Evolutionary conservation across 1,140 invertebrate genomes (phyloP).

Genomic region (Neodiprion virginianus): DNA sequence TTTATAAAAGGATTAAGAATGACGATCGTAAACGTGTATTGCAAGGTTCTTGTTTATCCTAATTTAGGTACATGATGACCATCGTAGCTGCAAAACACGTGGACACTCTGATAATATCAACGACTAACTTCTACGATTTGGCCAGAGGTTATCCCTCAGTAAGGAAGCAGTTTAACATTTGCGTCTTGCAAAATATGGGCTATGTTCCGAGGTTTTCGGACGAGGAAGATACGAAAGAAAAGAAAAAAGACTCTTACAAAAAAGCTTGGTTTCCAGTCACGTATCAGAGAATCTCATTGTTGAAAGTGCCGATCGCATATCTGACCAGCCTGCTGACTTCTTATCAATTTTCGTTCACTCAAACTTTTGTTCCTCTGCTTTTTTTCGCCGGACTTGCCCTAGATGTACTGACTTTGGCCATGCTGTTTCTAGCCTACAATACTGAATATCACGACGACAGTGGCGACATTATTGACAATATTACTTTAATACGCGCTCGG

Average conservation of each 20-base stretch:
- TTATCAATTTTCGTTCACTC: neutral
- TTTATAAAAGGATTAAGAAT: no score
- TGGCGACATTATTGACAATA: neutral
- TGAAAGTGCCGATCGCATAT: neutral
- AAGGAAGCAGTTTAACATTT: conserved; percentile 8
- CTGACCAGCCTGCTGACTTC: neutral
- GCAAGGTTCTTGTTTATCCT: neutral
- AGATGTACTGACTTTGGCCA: neutral
- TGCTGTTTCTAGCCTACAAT: neutral
- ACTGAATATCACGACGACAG: neutral
- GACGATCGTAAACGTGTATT: no score
- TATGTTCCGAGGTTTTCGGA: neutral
- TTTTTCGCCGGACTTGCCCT: neutral
- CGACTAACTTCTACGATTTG: conserved; percentile 21
- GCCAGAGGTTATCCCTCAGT: conserved; percentile 21
- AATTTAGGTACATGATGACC: conserved; percentile 24
- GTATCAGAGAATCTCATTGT: neutral
- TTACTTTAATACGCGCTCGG: neutral
- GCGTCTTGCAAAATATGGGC: neutral
- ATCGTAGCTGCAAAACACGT: conserved; percentile 33
- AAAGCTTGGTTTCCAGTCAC: conserved; percentile 1
- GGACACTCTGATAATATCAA: conserved; percentile 22
- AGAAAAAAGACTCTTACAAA: neutral
- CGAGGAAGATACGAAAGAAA: neutral
- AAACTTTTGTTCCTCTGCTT: neutral